Base-by-base conservation (phyloP, 2,113 vertebrate species). In the Heteronetta atricapilla region DNA sequence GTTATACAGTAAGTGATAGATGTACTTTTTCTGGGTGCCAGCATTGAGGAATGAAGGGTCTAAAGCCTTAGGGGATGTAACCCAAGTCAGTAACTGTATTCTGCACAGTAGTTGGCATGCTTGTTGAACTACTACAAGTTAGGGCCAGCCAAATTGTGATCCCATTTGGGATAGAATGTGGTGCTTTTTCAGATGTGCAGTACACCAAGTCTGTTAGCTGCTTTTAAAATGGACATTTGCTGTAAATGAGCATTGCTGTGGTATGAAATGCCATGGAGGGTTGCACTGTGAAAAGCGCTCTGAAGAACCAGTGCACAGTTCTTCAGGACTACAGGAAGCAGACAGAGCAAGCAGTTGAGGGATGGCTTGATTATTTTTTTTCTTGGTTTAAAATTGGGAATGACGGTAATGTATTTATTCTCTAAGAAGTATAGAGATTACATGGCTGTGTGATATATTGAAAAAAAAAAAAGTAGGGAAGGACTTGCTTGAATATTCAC, bases 1-100 rank as follows among this genome's bases (percentile, higher is more conserved):
- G 2, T 40, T 31, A 2, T 72, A 28, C 38, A 42, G 13, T 53
- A 50, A 81, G 34, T 40, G 21, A 31, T 40, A 1, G 0, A 1
- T 53, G 6, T 72, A n/a, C 25, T 81, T 66, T 82, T 78, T 50
- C 44, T 78, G 42, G 19, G 48, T 68, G 11, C 36, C 10, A 13
- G 0, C 31, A 16, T 56, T 81, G 8, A 29, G 63, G 68, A 63
- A 36, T 9, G 33, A 11, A 38, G 16, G 19, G 20, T 53, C 26
- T 72, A 6, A 52, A 36, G 13, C 42, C 2, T n/a, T 14, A 62
- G 72, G 23, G 34, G 33, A 28, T 52, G 17, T 52, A 63, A 75
- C 53, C 5, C 3, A 58, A 88, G 46, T 29, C 68, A 21, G n/a
- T 42, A 29, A 21, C 29, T 38, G 46, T 42, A 14, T 31, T 84